These are phyloP conservation scores for Rhingia campestris DNA, from an alignment of 2,888 invertebrate species.

Conservation along the genomic window DNA sequence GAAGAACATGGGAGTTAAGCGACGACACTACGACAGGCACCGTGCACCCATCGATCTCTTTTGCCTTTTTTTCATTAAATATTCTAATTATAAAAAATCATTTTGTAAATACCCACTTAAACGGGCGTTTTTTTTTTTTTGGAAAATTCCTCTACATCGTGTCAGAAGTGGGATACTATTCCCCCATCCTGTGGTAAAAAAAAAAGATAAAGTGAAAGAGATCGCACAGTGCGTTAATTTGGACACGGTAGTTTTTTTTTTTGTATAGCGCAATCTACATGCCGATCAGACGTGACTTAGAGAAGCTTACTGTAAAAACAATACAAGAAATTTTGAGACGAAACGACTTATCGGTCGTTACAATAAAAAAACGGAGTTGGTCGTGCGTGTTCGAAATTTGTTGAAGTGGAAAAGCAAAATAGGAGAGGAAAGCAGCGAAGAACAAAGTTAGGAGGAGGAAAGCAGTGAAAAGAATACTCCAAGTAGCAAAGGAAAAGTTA, in stretches of 20 bases:
- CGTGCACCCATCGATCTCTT: background rate
- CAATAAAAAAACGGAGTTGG: no score
- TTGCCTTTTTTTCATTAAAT: background rate
- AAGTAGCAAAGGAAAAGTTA: slow-evolving; percentile 15
- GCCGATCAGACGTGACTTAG: slow-evolving; percentile 18
- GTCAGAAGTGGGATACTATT: slow-evolving; percentile 20
- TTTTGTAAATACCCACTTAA: background rate
- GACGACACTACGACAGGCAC: no score
- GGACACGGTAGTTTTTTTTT: no score
- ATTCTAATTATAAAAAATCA: background rate
- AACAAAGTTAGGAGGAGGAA: no score
- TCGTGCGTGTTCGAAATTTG: slow-evolving; percentile 22
- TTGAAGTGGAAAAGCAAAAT: slow-evolving; percentile 8
- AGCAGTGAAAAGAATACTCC: slow-evolving; percentile 4
- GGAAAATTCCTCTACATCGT: slow-evolving; percentile 22
- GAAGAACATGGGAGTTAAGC: background rate
- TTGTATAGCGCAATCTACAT: no score
- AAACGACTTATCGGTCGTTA: slow-evolving; percentile 24
- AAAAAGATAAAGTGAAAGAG: background rate
- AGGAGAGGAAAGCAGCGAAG: slow-evolving; percentile 18
- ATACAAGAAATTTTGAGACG: slow-evolving; percentile 29
- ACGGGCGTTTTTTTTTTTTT: slow-evolving; percentile 4
- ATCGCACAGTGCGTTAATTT: no score
- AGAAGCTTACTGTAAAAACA: slow-evolving; percentile 24
- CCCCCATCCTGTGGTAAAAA: slow-evolving; percentile 4